Conservation (phyloP, 2,888 invertebrate species). For the Rotaria sp. region DNA sequence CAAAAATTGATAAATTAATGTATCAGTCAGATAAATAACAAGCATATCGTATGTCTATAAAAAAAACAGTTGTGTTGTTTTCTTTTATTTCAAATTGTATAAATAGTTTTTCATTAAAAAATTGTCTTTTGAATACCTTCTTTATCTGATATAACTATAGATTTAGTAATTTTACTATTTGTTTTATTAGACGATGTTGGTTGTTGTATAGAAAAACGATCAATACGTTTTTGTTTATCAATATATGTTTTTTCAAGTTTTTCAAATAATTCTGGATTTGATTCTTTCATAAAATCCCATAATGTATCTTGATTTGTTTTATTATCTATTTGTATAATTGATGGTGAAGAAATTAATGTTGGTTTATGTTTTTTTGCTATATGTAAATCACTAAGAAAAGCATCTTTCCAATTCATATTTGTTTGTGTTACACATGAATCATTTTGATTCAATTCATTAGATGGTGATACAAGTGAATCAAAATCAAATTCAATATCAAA, state of each 20-base stretch:
- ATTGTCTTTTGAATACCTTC: background rate
- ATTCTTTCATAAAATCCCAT: constrained; percentile 17
- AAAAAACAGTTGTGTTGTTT: background rate
- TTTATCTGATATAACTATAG: background rate
- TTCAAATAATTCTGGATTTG: background rate
- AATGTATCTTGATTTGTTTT: background rate
- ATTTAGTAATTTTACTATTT: background rate
- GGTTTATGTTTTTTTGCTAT: background rate
- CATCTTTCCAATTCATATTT: background rate
- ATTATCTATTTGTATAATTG: background rate
- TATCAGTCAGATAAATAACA: too few species aligned
- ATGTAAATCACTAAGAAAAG: background rate
- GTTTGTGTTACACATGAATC: background rate
- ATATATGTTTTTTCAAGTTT: background rate
- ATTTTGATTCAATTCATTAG: background rate
- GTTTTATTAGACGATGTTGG: background rate
- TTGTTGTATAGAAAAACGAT: background rate
- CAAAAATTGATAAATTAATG: too few species aligned
- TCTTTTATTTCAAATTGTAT: background rate
- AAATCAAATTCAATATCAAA: background rate
- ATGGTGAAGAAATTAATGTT: background rate
- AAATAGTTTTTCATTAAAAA: background rate
- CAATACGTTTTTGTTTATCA: background rate
- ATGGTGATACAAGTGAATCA: background rate
- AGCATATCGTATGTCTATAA: too few species aligned